Evolutionary conservation across 2,797 vertebrate species (phyloP).

Genomic region (Rhinoraja longicauda): DNA sequence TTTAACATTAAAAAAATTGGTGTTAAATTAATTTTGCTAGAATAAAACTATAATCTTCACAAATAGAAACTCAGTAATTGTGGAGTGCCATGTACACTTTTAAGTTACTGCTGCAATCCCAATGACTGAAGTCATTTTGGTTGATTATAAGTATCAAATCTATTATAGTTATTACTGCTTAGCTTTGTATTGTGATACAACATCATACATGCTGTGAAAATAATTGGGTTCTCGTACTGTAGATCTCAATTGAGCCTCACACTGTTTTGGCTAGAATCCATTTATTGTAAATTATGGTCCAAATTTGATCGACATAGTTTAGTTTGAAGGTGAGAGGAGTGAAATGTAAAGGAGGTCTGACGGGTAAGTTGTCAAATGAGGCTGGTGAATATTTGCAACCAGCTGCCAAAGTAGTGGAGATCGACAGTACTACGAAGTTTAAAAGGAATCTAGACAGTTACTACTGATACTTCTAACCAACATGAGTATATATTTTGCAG

Average conservation of each 20-base stretch:
- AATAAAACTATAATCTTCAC: background rate
- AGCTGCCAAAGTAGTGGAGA: too few relatives aligned
- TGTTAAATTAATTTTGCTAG: background rate
- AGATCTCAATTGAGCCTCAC: background rate
- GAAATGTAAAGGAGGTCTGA: too few relatives aligned
- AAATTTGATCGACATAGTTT: background rate
- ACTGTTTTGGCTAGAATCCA: background rate
- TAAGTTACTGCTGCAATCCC: background rate
- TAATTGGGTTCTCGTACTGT: background rate
- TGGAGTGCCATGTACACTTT: background rate
- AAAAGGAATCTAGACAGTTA: too few relatives aligned
- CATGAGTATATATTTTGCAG: background rate
- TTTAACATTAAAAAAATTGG: background rate
- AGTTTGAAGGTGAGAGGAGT: background rate
- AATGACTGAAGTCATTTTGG: background rate
- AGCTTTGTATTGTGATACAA: background rate
- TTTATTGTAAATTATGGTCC: background rate
- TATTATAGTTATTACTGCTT: background rate
- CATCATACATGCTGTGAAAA: background rate
- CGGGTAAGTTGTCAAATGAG: too few relatives aligned
- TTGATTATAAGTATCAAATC: background rate
- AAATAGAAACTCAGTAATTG: background rate
- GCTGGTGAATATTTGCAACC: too few relatives aligned
- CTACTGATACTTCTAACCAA: background rate
- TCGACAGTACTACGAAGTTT: too few relatives aligned